Evolutionary conservation across 2,113 vertebrate species (phyloP), one percentile per base, ranked within the genome.

Genomic region (Rhinolophus ferrumequinum): DNA sequence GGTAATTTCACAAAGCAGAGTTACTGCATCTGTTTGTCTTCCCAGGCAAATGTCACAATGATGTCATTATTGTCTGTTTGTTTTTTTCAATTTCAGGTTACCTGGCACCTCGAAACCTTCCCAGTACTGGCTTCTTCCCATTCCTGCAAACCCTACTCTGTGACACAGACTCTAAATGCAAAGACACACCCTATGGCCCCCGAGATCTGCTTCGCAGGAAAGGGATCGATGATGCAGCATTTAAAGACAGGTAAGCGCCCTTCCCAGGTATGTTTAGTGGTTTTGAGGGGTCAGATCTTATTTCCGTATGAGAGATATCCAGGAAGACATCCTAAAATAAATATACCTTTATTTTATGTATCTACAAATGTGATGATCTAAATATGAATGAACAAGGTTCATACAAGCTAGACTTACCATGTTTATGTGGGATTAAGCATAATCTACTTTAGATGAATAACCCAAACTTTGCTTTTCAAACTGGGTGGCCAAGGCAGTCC

Each of bases 81-180:
- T 79, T 93, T n/a, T 76, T 30, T 6, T 1, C 41, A 64, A 93
- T 93, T 98, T 16, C 97, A 99, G 99, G 99, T 98, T 99, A 99
- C 75, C 99, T 99, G 35, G 99, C 98, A 77, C 99, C 99, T 13
- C 98, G 99, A 94, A 99, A 99, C 97, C 99, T 99, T 56, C 99
- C 99, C 24, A 99, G 99, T 52, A 97, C 99, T 0, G 99, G 99
- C 19, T 99, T 99, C 97, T 99, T 99, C 97, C 99, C 99, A 0
- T 99, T 99, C 97, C 98, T 99, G 77, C 99, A 99, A 97, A 99
- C 99, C 0, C 98, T 99, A 52, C 99, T 99, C 96, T 99, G 99
- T 90, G 99, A 99, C 97, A 98, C 99, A 1, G 99, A 99, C 98
- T 99, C 99, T 94, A 97, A 67, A 44, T 99, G 99, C 94, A 98